Evolutionary conservation across 2,113 vertebrate genomes (phyloP).

Genomic region (Passerina amoena): DNA sequence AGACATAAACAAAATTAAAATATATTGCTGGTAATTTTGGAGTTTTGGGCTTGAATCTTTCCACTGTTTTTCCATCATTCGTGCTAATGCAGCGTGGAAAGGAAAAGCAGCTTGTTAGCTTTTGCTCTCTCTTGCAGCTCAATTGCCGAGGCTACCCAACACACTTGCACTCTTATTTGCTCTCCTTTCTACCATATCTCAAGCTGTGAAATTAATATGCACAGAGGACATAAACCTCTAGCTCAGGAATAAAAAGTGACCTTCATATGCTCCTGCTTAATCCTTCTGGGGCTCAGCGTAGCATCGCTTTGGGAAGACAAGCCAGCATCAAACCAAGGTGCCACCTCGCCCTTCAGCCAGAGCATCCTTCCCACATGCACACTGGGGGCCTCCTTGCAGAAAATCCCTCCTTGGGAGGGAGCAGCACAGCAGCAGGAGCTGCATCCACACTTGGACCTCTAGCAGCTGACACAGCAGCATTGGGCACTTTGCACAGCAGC

Average conservation of each 20-base stretch:
- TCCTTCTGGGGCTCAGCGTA: background rate
- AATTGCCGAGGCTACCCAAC: background rate
- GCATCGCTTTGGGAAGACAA: background rate
- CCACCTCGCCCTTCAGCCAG: background rate
- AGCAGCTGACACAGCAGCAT: rapidly evolving
- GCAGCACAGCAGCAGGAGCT: background rate
- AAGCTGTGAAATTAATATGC: conserved; percentile 43
- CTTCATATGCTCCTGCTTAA: background rate
- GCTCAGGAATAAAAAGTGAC: conserved; percentile 9
- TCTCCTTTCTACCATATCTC: background rate
- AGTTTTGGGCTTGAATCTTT: background rate
- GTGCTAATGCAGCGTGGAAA: background rate
- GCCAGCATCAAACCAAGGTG: background rate
- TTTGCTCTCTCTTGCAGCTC: background rate
- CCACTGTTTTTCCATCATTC: rapidly evolving
- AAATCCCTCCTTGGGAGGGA: background rate
- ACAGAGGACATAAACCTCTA: background rate
- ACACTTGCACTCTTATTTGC: background rate
- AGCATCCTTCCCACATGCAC: background rate
- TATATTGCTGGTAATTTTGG: background rate
- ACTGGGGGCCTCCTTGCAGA: rapidly evolving
- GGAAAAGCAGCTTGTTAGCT: background rate
- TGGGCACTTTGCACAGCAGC: background rate
- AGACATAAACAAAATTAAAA: background rate
- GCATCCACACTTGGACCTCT: rapidly evolving